Base-by-base conservation (phyloP, 2,797 vertebrate species). In the Periophthalmus magnuspinnatus region DNA sequence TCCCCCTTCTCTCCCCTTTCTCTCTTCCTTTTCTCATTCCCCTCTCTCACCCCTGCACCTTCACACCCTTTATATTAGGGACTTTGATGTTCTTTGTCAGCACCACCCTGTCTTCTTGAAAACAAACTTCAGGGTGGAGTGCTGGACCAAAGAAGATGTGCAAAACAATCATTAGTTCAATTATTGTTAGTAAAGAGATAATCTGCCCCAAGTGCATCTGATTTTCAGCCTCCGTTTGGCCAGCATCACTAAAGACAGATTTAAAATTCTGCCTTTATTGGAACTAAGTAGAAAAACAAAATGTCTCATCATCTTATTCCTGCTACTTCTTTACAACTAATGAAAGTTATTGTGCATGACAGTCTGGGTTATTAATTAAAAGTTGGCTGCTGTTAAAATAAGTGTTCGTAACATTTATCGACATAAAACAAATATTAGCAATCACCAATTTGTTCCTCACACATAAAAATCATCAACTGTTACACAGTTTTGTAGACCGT, bases 71-170 rank as follows among this genome's bases (percentile, higher is more conserved):
- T 55, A 64, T 65, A 50, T 70, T 41, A 70, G 60, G 66, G 54
- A 22, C 87, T 90, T 89, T 91, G 78, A 90, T 90, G 84, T 89
- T 81, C 76, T 75, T 81, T 65, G 80, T 88, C 86, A 85, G 76
- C 80, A 75, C 86, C 86, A 85, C 82, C 78, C 78, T 70, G 65
- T 16, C 21, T 19, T 32, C 56, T 54, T 4, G 2, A 41, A 33
- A 52, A 72, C 74, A 84, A 83, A 89, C 88, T 88, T 84, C 66
- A 89, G 80, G 76, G 83, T 77, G 76, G 70, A 66, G 69, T 38
- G 48, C 16, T 47, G 48, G 50, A 80, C 57, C 48, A 69, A 55
- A 68, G 63, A 56, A 74, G 63, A 56, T 75, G 71, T 70, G 71
- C 70, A 79, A 83, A 87, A 88, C 81, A 86, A 28, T 81, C 5